These are phyloP conservation scores for Cheilosia pagana DNA, from an alignment of 2,888 invertebrate genomes.

Conservation along the genomic window DNA sequence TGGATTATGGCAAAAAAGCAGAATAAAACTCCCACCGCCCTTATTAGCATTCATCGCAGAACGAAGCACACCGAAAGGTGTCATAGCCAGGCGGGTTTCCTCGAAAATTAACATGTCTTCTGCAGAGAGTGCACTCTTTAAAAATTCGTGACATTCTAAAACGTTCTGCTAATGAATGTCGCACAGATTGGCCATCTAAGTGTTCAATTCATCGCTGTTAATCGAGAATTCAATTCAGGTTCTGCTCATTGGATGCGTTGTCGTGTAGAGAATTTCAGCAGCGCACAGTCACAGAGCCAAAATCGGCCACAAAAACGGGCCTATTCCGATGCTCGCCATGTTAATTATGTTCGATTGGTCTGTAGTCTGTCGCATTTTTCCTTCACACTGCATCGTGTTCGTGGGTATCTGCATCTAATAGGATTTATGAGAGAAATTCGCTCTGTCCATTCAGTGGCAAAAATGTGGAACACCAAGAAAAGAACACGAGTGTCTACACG, in stretches of 20 bases:
- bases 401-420: slow-evolving; percentile 36
- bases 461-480: slow-evolving; percentile 3
- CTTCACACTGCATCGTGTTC: slow-evolving; percentile 11
- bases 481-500: not conserved
- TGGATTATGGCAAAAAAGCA: slow-evolving; percentile 10
- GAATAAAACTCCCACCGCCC: not conserved
- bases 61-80: not conserved
- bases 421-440: slow-evolving; percentile 61
- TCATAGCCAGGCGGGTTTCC: not conserved
- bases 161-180: too few species aligned
- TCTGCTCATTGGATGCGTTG: slow-evolving; percentile 20
- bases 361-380: slow-evolving; percentile 47
- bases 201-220: slow-evolving; percentile 30
- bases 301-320: slow-evolving; percentile 1
- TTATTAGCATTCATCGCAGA: slow-evolving; percentile 28
- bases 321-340: slow-evolving; percentile 35
- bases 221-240: slow-evolving; percentile 58
- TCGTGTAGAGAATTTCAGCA: slow-evolving; percentile 31
- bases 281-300: slow-evolving; percentile 11
- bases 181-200: slow-evolving; percentile 21
- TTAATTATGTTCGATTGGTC: slow-evolving; percentile 52
- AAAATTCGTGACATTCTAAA: too few species aligned
- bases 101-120: too few species aligned
- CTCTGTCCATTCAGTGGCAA: slow-evolving; percentile 30
- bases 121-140: not conserved